phyloP scores from a whole-genome alignment of 2,888 invertebrate species.

The Drepana falcataria region DNA sequence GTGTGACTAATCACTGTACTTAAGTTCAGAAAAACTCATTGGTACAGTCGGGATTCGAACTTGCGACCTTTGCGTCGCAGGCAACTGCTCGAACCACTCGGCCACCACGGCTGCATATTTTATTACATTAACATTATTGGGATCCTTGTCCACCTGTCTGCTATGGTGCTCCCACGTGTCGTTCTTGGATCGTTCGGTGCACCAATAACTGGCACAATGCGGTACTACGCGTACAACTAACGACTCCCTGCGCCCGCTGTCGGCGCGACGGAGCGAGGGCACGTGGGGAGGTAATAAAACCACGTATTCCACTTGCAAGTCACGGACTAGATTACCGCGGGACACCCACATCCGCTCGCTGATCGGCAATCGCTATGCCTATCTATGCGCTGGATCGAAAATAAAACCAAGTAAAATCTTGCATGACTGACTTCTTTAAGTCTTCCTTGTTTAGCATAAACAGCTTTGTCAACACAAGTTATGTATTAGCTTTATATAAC shows the following conservation, averaged over 20 bases:
- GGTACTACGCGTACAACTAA: conserved; percentile 35
- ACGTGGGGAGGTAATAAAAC: conserved; percentile 58
- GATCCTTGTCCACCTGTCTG: not conserved
- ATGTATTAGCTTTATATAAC: too few species aligned
- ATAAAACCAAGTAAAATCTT: conserved; percentile 5
- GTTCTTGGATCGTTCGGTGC: conserved; percentile 17
- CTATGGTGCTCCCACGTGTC: conserved; percentile 8
- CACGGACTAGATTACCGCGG: conserved; percentile 73
- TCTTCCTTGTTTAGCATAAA: too few species aligned
- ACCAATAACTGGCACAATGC: conserved; percentile 51
- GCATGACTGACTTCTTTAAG: too few species aligned
- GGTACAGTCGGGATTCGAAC: too few species aligned
- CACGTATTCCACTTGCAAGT: conserved; percentile 72
- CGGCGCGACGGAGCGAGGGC: conserved; percentile 2
- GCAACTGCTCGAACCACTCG: too few species aligned
- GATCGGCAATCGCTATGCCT: conserved; percentile 22
- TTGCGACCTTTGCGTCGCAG: too few species aligned
- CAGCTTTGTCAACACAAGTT: too few species aligned
- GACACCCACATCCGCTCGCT: conserved; percentile 47
- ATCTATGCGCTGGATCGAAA: conserved; percentile 6
- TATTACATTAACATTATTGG: too few species aligned
- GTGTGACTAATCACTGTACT: too few species aligned
- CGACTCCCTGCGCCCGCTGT: conserved; percentile 20
- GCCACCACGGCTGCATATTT: too few species aligned
- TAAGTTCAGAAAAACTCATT: too few species aligned